Evolutionary conservation across 2,797 vertebrate genomes (phyloP), one percentile per base, ranked within the genome.

Genomic region (Megalops cyprinoides): DNA sequence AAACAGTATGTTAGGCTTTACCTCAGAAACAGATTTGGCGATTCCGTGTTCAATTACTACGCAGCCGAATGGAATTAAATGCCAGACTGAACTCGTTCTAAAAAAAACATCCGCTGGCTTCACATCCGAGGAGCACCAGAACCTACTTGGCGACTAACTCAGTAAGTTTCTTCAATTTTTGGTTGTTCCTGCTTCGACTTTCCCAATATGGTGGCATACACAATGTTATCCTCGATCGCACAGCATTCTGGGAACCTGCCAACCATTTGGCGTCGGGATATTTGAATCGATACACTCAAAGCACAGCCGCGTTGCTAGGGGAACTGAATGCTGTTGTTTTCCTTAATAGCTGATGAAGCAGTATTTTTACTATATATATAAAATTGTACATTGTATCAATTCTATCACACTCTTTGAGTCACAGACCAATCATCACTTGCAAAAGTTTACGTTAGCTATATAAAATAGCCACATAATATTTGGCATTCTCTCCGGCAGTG

Each of bases 261-360:
- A 80, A 39, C 49, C 65, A 80, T 55, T 31, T 56, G 60, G 79
- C 53, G 83, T 86, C 69, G 85, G 31, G 28, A 62, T 28, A 82
- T 92, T 93, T 89, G 86, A 93, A 92, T 89, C 84, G 91, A 91
- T 83, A 92, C 91, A 92, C 86, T 89, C 89, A 88, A 53, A 76
- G 20, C 18, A 83, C 56, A 6, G 15, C 7, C 23, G 80, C 82
- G 88, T 91, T 85, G 84, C 88, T 82, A 42, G 83, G 82, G 88
- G 80, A 87, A 91, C 91, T 9, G 39, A 28, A 4, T 25, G n/a
- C 4, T 25, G 56, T 56, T 56, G 55, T n/a, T n/a, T n/a, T n/a
- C n/a, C n/a, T n/a, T n/a, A n/a, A n/a, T 56, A n/a, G 4, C 23
- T 23, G 55, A 56, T 20, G 23, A 6, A 28, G 60, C 18, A 34